A percentile compares a stretch with the other conserved stretches of the same genome.
phyloP scores from a whole-genome alignment of 2,113 vertebrate genomes.

The Brevimyrus niger region DNA sequence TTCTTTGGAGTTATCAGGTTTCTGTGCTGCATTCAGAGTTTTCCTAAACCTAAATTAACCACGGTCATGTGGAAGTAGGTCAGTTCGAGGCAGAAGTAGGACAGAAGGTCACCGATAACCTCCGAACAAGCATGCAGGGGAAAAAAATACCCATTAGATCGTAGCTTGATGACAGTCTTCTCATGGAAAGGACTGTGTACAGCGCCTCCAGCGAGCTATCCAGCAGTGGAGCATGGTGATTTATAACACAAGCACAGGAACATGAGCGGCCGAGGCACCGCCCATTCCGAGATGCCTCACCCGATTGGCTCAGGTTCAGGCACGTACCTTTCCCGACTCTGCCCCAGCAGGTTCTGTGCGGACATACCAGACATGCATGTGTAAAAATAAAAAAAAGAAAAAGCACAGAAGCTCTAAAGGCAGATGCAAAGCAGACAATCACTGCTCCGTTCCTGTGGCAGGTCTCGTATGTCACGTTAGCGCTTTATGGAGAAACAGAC shows the following conservation, averaged over 20 bases:
- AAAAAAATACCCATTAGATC: conserved; percentile 6
- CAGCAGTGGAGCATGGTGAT: not conserved
- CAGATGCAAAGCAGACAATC: not conserved
- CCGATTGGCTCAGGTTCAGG: not conserved
- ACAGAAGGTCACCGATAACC: conserved; percentile 12
- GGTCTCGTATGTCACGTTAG: not conserved
- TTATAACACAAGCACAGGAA: not conserved
- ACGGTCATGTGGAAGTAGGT: conserved; percentile 33
- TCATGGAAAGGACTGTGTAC: not conserved
- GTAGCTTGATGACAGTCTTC: conserved; percentile 21
- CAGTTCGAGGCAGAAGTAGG: conserved; percentile 44
- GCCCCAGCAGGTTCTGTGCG: not conserved
- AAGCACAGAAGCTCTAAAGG: not conserved
- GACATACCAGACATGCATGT: not conserved
- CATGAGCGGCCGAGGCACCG: not conserved
- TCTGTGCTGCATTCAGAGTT: not conserved
- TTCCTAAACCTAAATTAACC: conserved; percentile 29
- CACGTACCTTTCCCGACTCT: not conserved
- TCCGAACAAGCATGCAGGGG: not conserved
- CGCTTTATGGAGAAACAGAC: not conserved
- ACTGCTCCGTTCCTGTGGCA: not conserved
- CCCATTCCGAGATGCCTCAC: not conserved
- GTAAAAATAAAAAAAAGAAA: not conserved
- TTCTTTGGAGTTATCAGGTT: not conserved
- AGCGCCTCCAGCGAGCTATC: not conserved